phyloP scores from a whole-genome alignment of 2,113 vertebrate genomes.

The Cinclus mexicanus region DNA sequence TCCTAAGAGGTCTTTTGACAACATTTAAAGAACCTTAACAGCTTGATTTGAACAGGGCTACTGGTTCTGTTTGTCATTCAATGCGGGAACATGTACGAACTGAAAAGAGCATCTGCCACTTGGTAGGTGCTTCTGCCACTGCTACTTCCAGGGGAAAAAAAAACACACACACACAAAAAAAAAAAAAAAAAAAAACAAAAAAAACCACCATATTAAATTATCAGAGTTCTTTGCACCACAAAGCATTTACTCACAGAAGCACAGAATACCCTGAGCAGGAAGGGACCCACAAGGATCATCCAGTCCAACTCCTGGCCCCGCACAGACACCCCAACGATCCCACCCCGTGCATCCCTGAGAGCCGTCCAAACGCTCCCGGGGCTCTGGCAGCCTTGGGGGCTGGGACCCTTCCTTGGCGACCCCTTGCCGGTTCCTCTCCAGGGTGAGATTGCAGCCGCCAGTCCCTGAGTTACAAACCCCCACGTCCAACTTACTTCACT shows the following conservation, averaged over 20 bases:
- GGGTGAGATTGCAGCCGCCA: rapidly evolving
- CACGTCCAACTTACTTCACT: conserved; percentile 75
- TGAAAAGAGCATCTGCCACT: background rate
- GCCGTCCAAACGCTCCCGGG: background rate
- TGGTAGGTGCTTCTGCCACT: background rate
- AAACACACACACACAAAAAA: too few relatives aligned
- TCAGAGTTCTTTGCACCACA: background rate
- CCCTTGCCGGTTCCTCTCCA: too few relatives aligned
- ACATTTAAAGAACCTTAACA: background rate
- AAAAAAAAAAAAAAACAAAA: background rate
- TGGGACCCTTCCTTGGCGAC: background rate
- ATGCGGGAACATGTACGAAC: background rate
- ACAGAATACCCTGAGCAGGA: background rate
- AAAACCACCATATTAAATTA: background rate
- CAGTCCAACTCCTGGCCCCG: background rate
- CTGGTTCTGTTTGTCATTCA: background rate
- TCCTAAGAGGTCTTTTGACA: background rate
- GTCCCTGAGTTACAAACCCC: background rate
- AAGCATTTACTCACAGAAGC: background rate
- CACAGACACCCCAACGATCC: background rate
- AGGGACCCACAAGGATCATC: background rate
- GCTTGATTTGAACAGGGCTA: background rate
- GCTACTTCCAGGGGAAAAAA: background rate
- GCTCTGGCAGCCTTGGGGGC: background rate
- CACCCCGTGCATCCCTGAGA: background rate